phyloP scores from a whole-genome alignment of 2,888 invertebrate species.

The Invenusta paracnida region DNA sequence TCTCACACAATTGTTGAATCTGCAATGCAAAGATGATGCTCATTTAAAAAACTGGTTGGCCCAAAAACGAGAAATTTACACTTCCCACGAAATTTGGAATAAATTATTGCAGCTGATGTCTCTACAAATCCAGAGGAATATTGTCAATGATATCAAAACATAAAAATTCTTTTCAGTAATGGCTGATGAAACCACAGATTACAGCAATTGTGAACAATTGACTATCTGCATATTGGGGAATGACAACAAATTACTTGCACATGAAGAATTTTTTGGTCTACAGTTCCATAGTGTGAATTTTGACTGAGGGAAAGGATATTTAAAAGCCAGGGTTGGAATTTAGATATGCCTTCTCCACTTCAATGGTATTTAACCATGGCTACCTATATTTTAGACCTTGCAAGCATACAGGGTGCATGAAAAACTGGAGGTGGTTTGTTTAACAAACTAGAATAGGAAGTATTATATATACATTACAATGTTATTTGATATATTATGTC shows the following conservation, averaged over 20 bases:
- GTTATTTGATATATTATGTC: too few relatives aligned
- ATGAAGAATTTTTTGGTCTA: conserved; percentile 48
- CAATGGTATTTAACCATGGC: too few relatives aligned
- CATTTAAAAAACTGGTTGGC: conserved; percentile 45
- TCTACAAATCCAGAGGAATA: conserved; percentile 42
- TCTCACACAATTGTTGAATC: conserved; percentile 46
- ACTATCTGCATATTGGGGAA: conserved; percentile 46
- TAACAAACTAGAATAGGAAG: too few relatives aligned
- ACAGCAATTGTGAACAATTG: conserved; percentile 48
- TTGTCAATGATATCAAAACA: conserved; percentile 33
- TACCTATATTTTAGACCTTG: too few relatives aligned
- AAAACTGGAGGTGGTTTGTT: too few relatives aligned
- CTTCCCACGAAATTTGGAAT: conserved; percentile 47
- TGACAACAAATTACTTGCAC: conserved; percentile 45
- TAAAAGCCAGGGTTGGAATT: too few relatives aligned
- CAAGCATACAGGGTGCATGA: too few relatives aligned
- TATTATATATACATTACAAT: too few relatives aligned
- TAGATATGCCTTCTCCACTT: too few relatives aligned
- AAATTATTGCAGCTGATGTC: conserved; percentile 47
- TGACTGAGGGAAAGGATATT: too few relatives aligned
- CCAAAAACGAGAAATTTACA: conserved; percentile 46
- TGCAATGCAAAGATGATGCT: conserved; percentile 43
- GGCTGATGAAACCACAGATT: conserved; percentile 47
- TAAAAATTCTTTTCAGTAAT: conserved; percentile 45
- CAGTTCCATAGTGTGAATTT: too few relatives aligned